Conservation (phyloP, 2,113 vertebrate genomes). For the Austrofundulus limnaeus region DNA sequence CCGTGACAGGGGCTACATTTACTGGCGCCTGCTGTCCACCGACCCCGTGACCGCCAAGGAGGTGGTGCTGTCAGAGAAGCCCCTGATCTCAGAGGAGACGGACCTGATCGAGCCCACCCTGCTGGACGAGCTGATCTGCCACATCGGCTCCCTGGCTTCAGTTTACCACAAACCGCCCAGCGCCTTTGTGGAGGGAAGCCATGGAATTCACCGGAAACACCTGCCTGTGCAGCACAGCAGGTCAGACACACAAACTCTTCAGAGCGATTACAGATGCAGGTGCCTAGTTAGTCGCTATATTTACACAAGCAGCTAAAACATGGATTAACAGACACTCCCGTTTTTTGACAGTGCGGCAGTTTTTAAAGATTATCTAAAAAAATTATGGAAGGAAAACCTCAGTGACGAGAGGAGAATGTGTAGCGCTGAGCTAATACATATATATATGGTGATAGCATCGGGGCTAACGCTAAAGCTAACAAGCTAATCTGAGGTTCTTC, state of each 20-base stretch:
- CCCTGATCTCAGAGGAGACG: constrained; percentile 95
- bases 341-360: neutral
- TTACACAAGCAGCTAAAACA: neutral
- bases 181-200: constrained; percentile 97
- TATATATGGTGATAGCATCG: no score
- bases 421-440: no score
- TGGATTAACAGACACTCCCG: no score
- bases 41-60: constrained; percentile 98
- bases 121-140: constrained; percentile 95
- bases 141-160: constrained; percentile 94
- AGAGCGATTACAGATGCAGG: neutral
- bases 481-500: no score
- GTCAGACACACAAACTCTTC: constrained; percentile 60
- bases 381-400: no score
- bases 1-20: constrained; percentile 97
- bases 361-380: no score
- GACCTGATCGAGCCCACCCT: constrained; percentile 96
- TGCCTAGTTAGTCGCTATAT: neutral
- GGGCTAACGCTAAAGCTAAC: no score
- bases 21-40: constrained; percentile 97
- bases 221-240: constrained; percentile 97
- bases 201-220: constrained; percentile 96
- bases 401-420: no score
- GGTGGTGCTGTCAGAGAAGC: constrained; percentile 96
- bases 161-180: constrained; percentile 98